Evolutionary conservation across 2,113 vertebrate species (phyloP).

Genomic region (Rana temporaria): DNA sequence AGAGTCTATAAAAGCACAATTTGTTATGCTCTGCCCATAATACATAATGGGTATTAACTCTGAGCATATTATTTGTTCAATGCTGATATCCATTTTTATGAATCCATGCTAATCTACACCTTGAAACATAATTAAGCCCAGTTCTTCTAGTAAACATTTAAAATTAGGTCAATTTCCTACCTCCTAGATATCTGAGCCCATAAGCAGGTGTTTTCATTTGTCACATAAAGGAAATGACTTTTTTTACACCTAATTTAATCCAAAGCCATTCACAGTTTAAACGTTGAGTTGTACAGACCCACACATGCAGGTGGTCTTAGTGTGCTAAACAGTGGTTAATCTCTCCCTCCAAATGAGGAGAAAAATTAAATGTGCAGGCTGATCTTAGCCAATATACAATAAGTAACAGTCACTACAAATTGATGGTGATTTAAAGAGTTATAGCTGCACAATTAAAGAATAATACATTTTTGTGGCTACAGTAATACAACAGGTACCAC

Average conservation of each 20-base stretch:
- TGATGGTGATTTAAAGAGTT: conserved; percentile 59
- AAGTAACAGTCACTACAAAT: conserved; percentile 71
- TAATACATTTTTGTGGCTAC: conserved; percentile 27
- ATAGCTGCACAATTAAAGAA: conserved; percentile 27
- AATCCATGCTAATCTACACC: too few relatives aligned
- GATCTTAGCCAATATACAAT: conserved; percentile 70
- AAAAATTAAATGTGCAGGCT: conserved; percentile 67
- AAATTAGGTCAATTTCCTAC: conserved; percentile 50
- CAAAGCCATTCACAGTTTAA: conserved; percentile 97
- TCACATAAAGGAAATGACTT: conserved; percentile 97
- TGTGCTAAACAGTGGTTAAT: conserved; percentile 82
- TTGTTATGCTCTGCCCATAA: too few relatives aligned
- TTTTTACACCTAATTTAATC: conserved; percentile 99
- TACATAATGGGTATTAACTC: too few relatives aligned
- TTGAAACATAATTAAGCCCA: conserved; percentile 22
- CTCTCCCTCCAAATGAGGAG: conserved; percentile 59
- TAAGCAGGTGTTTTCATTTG: conserved; percentile 88
- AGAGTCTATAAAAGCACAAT: too few relatives aligned
- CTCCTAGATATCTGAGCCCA: conserved; percentile 70
- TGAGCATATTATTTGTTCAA: too few relatives aligned
- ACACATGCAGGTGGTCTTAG: conserved; percentile 91
- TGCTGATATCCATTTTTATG: too few relatives aligned
- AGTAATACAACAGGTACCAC: conserved; percentile 19
- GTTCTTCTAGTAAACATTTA: conserved; percentile 36
- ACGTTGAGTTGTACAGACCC: conserved; percentile 92